Conservation (phyloP, 2,888 invertebrate genomes). For the Idaea biselata region DNA sequence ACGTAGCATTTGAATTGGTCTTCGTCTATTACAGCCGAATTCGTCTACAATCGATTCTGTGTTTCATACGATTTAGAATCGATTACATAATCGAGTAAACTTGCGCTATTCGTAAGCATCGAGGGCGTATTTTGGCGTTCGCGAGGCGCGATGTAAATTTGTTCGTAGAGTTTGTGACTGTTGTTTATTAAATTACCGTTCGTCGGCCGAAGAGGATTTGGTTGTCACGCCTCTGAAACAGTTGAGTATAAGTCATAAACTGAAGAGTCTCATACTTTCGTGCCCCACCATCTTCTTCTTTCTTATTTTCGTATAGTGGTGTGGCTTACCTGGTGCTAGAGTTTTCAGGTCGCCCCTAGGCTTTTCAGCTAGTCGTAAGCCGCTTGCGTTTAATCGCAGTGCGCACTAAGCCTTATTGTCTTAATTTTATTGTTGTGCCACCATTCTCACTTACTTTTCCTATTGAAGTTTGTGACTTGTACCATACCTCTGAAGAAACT, state of each 20-base stretch:
- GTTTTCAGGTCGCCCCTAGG: too few relatives aligned
- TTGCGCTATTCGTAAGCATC: slow-evolving; percentile 18
- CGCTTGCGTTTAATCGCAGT: too few relatives aligned
- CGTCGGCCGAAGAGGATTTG: slow-evolving; percentile 31
- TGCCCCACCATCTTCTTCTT: too few relatives aligned
- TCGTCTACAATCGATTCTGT: slow-evolving; percentile 2
- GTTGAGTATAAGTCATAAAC: slow-evolving; percentile 6
- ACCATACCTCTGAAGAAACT: background rate
- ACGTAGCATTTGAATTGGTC: background rate
- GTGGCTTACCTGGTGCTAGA: too few relatives aligned
- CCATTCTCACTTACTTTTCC: too few relatives aligned
- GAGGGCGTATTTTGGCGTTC: slow-evolving; percentile 32
- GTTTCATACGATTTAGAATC: slow-evolving; percentile 3
- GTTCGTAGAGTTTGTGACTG: slow-evolving; percentile 41
- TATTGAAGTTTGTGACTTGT: background rate
- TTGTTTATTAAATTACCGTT: slow-evolving; percentile 48
- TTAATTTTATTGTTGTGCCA: background rate
- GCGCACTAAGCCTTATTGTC: too few relatives aligned
- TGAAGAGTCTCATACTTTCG: slow-evolving; percentile 4
- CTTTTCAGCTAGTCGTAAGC: too few relatives aligned
- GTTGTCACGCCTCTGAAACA: slow-evolving; percentile 23
- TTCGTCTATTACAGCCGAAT: slow-evolving; percentile 3
- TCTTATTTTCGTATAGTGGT: too few relatives aligned
- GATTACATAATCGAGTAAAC: slow-evolving; percentile 3
- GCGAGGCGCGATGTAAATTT: slow-evolving; percentile 42